Conservation (phyloP, 2,113 vertebrate genomes). For the Merops nubicus region DNA sequence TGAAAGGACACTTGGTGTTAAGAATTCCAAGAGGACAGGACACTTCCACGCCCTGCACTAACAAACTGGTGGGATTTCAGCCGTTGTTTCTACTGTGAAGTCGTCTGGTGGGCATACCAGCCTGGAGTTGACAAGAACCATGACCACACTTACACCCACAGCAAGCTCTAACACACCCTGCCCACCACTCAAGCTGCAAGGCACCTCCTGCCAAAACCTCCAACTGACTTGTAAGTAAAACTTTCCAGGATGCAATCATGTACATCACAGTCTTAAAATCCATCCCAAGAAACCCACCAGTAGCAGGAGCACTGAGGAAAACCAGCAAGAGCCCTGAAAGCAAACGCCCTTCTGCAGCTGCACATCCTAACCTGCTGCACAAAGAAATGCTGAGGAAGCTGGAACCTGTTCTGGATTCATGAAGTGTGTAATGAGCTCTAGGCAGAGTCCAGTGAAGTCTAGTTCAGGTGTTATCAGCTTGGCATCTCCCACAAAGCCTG, state of each 20-base stretch:
- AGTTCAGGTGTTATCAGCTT: not conserved
- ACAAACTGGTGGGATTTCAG: not conserved
- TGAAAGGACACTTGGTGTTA: not conserved
- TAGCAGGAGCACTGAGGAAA: not conserved
- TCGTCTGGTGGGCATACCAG: not conserved
- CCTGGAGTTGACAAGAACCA: not conserved
- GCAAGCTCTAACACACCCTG: rapidly evolving
- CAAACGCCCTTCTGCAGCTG: not conserved
- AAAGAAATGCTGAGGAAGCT: not conserved
- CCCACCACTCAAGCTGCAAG: not conserved
- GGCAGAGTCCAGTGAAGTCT: not conserved
- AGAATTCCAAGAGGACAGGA: not conserved
- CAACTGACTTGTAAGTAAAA: not conserved
- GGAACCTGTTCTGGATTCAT: not conserved
- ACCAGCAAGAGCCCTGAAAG: not conserved
- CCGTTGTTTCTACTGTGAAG: not conserved
- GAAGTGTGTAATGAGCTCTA: not conserved
- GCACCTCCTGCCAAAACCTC: not conserved
- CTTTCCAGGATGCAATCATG: not conserved
- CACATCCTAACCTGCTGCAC: not conserved
- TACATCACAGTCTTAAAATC: not conserved
- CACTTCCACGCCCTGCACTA: not conserved
- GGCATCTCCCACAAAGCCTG: not conserved
- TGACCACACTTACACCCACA: rapidly evolving
- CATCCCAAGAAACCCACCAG: not conserved